Evolutionary conservation across 2,888 invertebrate species (phyloP), one percentile per base, ranked within the genome.

Genomic region (Pemphredon lugubris): DNA sequence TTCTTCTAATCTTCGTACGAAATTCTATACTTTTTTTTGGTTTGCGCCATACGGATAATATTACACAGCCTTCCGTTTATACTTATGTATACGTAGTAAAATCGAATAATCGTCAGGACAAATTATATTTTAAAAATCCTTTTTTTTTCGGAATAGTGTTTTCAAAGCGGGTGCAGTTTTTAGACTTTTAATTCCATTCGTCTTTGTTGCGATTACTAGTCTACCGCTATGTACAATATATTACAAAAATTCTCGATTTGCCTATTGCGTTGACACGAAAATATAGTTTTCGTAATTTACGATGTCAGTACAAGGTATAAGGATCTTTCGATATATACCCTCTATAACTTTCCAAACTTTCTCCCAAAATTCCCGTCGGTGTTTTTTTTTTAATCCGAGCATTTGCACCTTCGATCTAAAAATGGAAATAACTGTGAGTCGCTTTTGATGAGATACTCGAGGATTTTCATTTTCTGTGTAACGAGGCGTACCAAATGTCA

Each of bases 211-310:
- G 34, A 57, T 79, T 74, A 73, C 42, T 57, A 84, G 78, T 81
- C 87, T 87, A 87, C 77, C 74, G 72, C 83, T 89, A 89, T 89
- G 72, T 89, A 87, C 86, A 87, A 87, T 89, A 88, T 87, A 86
- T 84, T 89, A 89, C 87, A 87, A 84, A 84, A 73, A 85, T 86
- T 80, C 81, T 84, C 84, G 70, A 75, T 75, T 40, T 54, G 44
- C 26, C 23, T 55, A 45, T 45, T 32, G 37, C 42, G 40, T 39
- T 32, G n/a, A 18, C 16, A 60, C 18, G 37, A 21, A 48, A 60
- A 18, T 14, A 37, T 67, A 9, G 18, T 50, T 13, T 7, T 13
- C 20, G 7, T 34, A 40, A 64, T 7, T 26, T 26, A 7, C 26
- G 7, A 26, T 26, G 26, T 26, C 26, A 26, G 26, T 26, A 26